Conservation (phyloP, 2,113 vertebrate species). For the Vulpes vulpes region DNA sequence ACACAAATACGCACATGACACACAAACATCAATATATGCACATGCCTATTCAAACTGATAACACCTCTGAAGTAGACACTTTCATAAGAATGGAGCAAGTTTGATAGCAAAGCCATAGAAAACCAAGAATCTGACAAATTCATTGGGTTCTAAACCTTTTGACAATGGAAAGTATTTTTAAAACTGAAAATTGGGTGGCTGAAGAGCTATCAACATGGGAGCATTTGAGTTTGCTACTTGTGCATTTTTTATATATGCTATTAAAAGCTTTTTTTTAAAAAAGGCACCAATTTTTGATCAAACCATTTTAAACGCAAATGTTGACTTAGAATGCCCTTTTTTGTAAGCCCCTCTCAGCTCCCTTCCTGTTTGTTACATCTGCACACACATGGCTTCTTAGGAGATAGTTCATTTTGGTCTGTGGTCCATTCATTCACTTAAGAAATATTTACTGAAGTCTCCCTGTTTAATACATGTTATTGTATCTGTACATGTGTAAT, state of each 20-base stretch:
- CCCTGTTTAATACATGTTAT: neutral
- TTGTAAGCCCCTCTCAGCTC: neutral
- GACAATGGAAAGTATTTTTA: neutral
- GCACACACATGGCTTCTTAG: neutral
- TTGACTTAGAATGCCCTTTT: neutral
- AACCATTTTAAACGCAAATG: constrained; percentile 5
- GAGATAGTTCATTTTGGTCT: neutral
- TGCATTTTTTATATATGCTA: neutral
- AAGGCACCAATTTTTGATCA: neutral
- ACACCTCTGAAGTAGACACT: neutral
- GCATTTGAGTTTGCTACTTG: neutral
- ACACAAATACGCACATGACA: neutral
- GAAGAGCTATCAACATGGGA: neutral
- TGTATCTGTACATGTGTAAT: neutral
- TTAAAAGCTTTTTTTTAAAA: neutral
- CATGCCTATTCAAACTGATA: constrained; percentile 53
- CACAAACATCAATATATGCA: neutral
- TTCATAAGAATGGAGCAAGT: constrained; percentile 73
- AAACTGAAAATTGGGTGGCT: neutral
- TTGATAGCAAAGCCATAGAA: constrained; percentile 57
- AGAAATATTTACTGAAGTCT: neutral
- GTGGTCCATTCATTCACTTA: neutral
- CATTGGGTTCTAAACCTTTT: neutral
- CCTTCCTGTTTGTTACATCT: neutral
- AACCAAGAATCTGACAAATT: constrained; percentile 14